Base-by-base conservation (phyloP, 2,888 invertebrate species). In the Ceratothoa steindachneri region DNA sequence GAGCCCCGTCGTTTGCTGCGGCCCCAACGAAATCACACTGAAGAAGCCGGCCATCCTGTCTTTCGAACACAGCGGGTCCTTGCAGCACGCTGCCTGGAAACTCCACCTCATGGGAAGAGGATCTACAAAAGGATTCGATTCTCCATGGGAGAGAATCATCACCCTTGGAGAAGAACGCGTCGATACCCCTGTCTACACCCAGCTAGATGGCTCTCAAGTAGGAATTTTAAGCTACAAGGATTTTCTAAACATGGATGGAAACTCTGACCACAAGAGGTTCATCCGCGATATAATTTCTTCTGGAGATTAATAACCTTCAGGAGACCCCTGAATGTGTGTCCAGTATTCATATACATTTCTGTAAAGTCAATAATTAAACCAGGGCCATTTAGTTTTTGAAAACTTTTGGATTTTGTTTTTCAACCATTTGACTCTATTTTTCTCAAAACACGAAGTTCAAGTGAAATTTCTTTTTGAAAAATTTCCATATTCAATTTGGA, bases 181-280 rank as follows among this genome's bases (percentile, higher is more conserved):
- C 81, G 93, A 93, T 85, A 92, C 94, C 27, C 93, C 93, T 5
- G 89, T 97, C 77, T 97, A 95, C 85, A 93, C 93, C 67, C 97
- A 98, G 87, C 87, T 97, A 82, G 97, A 98, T 84, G 88, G 90
- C 74, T 90, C 90, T 80, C 90, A 91, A 86, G 91, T 91, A 27
- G 15, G 71, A 67, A 1, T 19, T 1, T 15, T 1, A n/a, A n/a
- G n/a, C n/a, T n/a, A n/a, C n/a, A n/a, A n/a, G n/a, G n/a, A n/a
- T n/a, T n/a, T n/a, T n/a, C n/a, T n/a, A n/a, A n/a, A n/a, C n/a
- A n/a, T n/a, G n/a, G n/a, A n/a, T n/a, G n/a, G n/a, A n/a, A n/a
- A n/a, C n/a, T n/a, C n/a, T n/a, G n/a, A n/a, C n/a, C n/a, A n/a
- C n/a, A n/a, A n/a, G n/a, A n/a, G n/a, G n/a, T n/a, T n/a, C n/a